These are phyloP conservation scores for Epicampocera succincta DNA, from an alignment of 2,888 invertebrate species.

Conservation along the genomic window DNA sequence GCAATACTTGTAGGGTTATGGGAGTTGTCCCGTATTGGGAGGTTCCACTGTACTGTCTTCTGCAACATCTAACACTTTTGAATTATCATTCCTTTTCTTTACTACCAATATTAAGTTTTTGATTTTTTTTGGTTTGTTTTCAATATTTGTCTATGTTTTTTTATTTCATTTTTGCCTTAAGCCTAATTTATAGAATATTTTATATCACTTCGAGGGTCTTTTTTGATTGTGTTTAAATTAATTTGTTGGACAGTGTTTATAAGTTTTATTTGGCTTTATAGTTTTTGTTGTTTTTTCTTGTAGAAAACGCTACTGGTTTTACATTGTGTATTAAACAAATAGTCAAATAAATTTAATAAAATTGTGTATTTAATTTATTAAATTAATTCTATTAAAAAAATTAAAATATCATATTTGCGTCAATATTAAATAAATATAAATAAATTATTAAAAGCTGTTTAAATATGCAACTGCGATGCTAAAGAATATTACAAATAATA, in stretches of 20 bases:
- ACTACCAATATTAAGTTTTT: no score
- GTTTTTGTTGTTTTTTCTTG: background rate
- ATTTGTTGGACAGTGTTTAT: background rate
- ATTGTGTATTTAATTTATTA: background rate
- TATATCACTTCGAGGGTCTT: no score
- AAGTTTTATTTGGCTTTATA: background rate
- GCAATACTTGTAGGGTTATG: no score
- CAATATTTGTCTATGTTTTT: background rate
- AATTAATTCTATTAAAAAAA: background rate
- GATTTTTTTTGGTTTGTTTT: constrained; percentile 12
- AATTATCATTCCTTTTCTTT: no score
- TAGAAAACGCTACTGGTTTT: constrained; percentile 59
- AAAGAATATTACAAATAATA: background rate
- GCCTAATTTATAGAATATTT: constrained; percentile 7
- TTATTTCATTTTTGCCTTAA: constrained; percentile 5
- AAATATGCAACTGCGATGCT: constrained; percentile 44
- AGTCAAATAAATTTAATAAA: background rate
- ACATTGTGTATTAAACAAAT: constrained; percentile 21
- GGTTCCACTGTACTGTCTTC: no score
- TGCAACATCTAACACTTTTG: no score
- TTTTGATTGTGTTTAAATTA: constrained; percentile 1
- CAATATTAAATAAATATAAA: constrained; percentile 22
- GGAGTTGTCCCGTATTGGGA: no score
- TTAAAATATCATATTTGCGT: background rate
- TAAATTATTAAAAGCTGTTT: constrained; percentile 22